Evolutionary conservation across 2,797 vertebrate species (phyloP).

Genomic region (Lutjanus campechanus): DNA sequence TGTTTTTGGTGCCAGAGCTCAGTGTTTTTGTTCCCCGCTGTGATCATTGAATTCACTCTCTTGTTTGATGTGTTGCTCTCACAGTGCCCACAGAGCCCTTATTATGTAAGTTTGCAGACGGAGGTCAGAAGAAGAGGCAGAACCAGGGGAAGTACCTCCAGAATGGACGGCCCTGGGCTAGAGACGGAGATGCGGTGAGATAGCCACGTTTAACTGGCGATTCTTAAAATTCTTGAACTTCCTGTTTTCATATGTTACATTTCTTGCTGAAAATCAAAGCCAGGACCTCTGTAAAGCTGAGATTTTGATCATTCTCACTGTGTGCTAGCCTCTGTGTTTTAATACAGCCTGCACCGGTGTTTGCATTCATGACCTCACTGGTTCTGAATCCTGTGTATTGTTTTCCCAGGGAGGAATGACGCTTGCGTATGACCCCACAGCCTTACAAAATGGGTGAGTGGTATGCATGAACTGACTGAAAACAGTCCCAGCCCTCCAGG

Average conservation of each 20-base stretch:
- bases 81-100: conserved; percentile 94
- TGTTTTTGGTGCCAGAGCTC: conserved; percentile 50
- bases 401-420: conserved; percentile 92
- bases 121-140: conserved; percentile 96
- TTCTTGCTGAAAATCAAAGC: conserved; percentile 11
- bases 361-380: conserved; percentile 70
- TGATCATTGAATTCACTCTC: conserved; percentile 58
- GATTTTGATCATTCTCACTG: neutral
- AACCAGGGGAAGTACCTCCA: conserved; percentile 94
- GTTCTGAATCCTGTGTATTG: conserved; percentile 77
- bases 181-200: conserved; percentile 92
- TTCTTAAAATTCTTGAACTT: conserved; percentile 6
- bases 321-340: conserved; percentile 24
- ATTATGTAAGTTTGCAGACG: conserved; percentile 97
- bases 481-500: conserved; percentile 74
- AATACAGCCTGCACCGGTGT: conserved; percentile 46
- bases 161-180: conserved; percentile 92
- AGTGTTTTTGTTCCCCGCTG: conserved; percentile 43
- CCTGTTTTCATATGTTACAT: neutral
- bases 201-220: neutral
- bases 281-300: conserved; percentile 2
- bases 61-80: conserved; percentile 68
- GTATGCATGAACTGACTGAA: conserved; percentile 72
- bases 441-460: conserved; percentile 94
- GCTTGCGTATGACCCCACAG: conserved; percentile 94